Percentiles rank a stretch among this genome's conserved stretches.
These are phyloP conservation scores for Danio jaintianensis DNA, from an alignment of 2,797 vertebrate species.

Conservation along the genomic window DNA sequence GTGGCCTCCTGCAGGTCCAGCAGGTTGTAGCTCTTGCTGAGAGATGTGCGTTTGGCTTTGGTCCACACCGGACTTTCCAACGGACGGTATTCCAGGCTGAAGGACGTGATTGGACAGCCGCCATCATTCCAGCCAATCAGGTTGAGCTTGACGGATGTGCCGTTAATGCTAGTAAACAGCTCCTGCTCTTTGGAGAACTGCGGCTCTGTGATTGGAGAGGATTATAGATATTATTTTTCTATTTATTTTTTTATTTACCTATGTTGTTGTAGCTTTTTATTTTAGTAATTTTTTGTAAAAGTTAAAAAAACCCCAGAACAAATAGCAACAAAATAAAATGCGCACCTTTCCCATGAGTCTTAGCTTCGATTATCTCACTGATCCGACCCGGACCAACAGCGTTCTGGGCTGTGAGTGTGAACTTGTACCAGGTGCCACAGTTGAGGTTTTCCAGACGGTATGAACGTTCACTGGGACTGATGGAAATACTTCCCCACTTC, in stretches of 20 bases:
- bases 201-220: conserved; percentile 80
- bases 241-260: no score
- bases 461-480: conserved; percentile 94
- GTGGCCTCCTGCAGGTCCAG: conserved; percentile 95
- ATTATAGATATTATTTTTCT: no score
- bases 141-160: conserved; percentile 90
- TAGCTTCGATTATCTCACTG: conserved; percentile 98
- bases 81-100: conserved; percentile 91
- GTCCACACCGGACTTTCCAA: conserved; percentile 90
- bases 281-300: no score
- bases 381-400: conserved; percentile 96
- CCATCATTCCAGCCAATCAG: conserved; percentile 96
- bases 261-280: no score
- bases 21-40: conserved; percentile 94
- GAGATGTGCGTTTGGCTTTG: conserved; percentile 90
- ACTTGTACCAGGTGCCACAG: conserved; percentile 98
- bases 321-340: neutral
- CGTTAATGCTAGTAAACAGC: conserved; percentile 93
- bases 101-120: conserved; percentile 94
- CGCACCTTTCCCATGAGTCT: conserved; percentile 95
- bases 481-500: conserved; percentile 95
- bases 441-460: conserved; percentile 94
- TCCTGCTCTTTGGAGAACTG: conserved; percentile 98
- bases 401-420: conserved; percentile 97
- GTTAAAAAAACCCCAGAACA: no score